A percentile compares a stretch with the other conserved stretches of the same genome.
Conservation (phyloP, 2,113 vertebrate species). For the Heterochromis multidens region DNA sequence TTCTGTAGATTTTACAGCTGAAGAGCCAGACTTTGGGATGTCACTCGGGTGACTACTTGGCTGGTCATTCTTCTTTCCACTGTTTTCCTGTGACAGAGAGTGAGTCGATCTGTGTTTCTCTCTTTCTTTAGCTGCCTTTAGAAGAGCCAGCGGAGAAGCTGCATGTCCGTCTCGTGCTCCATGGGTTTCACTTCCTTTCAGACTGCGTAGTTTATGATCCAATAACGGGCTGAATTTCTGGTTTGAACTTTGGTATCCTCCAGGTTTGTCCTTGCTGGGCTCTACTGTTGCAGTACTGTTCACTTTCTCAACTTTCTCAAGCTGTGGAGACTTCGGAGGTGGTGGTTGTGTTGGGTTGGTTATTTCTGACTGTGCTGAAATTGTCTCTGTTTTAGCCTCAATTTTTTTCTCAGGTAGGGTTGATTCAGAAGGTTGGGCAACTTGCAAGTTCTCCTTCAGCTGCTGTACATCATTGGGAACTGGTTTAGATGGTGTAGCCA, state of each 20-base stretch:
- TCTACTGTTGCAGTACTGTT: neutral
- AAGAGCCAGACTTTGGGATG: constrained; percentile 60
- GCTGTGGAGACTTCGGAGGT: constrained; percentile 26
- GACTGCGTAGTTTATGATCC: constrained; percentile 68
- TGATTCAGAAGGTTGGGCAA: neutral
- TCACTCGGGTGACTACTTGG: constrained; percentile 68
- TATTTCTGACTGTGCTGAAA: constrained; percentile 3
- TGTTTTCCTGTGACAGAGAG: constrained; percentile 49
- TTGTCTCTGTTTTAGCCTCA: neutral
- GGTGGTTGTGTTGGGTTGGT: neutral
- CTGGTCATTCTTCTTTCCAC: constrained; percentile 40
- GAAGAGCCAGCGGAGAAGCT: constrained; percentile 86
- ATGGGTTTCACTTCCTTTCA: constrained; percentile 59
- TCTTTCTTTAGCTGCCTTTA: constrained; percentile 87
- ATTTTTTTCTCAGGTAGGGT: neutral
- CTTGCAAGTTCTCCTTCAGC: constrained; percentile 29
- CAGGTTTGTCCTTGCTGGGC: constrained; percentile 6
- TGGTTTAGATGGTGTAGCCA: constrained; percentile 49
- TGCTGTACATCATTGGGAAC: constrained; percentile 23
- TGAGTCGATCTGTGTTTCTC: constrained; percentile 74
- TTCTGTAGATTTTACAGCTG: constrained; percentile 6
- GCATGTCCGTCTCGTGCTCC: constrained; percentile 27
- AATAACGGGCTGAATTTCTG: constrained; percentile 60
- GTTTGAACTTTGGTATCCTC: neutral
- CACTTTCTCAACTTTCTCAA: constrained; percentile 15